Percentiles rank a stretch among this genome's conserved stretches.
phyloP scores from a whole-genome alignment of 1,140 invertebrate genomes.

The Drosophila guanche region DNA sequence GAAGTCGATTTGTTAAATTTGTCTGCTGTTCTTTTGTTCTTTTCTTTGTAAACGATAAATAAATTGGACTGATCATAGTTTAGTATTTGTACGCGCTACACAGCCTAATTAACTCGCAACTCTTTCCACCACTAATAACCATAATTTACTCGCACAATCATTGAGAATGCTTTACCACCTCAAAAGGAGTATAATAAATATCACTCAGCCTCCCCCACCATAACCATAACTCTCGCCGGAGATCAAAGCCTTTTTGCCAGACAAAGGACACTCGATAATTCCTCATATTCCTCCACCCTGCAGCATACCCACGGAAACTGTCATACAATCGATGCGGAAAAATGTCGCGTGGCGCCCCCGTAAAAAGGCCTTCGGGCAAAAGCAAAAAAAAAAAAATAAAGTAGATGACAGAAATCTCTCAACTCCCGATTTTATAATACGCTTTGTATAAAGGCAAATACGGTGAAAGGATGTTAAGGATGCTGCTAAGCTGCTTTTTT shows the following conservation, averaged over 20 bases:
- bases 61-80: no score
- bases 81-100: no score
- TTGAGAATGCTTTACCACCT: slow-evolving; percentile 34
- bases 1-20: no score
- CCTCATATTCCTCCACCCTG: slow-evolving; percentile 1
- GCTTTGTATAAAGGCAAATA: slow-evolving; percentile 67
- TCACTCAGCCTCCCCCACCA: neutral
- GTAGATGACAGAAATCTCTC: slow-evolving; percentile 33
- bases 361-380: slow-evolving; percentile 48
- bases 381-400: slow-evolving; percentile 4
- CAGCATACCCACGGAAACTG: neutral
- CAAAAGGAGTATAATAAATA: neutral
- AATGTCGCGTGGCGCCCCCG: slow-evolving; percentile 72
- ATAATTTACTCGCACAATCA: neutral
- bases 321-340: slow-evolving; percentile 64
- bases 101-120: neutral
- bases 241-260: slow-evolving; percentile 59
- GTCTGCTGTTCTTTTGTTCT: no score
- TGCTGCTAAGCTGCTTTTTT: slow-evolving; percentile 71
- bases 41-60: no score
- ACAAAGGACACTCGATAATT: slow-evolving; percentile 54
- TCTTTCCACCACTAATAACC: no score
- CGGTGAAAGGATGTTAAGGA: slow-evolving; percentile 14
- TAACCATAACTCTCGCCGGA: slow-evolving; percentile 1
- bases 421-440: slow-evolving; percentile 53